Conservation (phyloP, 2,888 invertebrate species). For the Amblyjoppa fuscipennis region DNA sequence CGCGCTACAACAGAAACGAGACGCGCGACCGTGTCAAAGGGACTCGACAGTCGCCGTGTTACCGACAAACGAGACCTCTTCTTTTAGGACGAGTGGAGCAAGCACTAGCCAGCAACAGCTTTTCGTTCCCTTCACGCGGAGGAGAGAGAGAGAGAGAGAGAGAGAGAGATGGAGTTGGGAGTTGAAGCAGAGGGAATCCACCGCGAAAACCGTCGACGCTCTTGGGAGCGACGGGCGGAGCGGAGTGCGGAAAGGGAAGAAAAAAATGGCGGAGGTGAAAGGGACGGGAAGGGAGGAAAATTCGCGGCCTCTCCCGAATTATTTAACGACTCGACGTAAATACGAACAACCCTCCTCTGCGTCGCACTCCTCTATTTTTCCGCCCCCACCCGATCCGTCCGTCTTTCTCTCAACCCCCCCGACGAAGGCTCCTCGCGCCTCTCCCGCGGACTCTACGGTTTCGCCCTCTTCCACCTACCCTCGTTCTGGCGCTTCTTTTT, state of each 20-base stretch:
- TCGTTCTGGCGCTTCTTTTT: slow-evolving; percentile 45
- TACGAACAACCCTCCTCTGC: slow-evolving; percentile 66
- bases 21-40: slow-evolving; percentile 49
- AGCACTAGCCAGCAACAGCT: slow-evolving; percentile 40
- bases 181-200: not conserved
- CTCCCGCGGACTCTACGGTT: slow-evolving; percentile 52
- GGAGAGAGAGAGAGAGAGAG: not conserved
- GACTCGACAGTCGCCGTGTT: slow-evolving; percentile 41
- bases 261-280: slow-evolving; percentile 42
- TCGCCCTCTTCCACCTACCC: slow-evolving; percentile 42
- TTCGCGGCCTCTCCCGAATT: slow-evolving; percentile 73
- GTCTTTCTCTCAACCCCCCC: slow-evolving; percentile 30
- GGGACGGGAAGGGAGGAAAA: slow-evolving; percentile 62
- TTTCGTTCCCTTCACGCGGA: too few relatives aligned
- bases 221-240: slow-evolving; percentile 34
- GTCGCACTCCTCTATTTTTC: slow-evolving; percentile 49
- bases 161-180: not conserved
- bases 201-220: slow-evolving; percentile 21
- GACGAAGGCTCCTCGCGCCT: slow-evolving; percentile 47
- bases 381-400: not conserved
- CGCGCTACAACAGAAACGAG: slow-evolving; percentile 43
- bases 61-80: slow-evolving; percentile 38
- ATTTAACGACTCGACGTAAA: slow-evolving; percentile 76
- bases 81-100: slow-evolving; percentile 40
- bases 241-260: slow-evolving; percentile 31